Base-by-base conservation (phyloP, 92 coral and sea anemone species). In the Actinostola sp. region DNA sequence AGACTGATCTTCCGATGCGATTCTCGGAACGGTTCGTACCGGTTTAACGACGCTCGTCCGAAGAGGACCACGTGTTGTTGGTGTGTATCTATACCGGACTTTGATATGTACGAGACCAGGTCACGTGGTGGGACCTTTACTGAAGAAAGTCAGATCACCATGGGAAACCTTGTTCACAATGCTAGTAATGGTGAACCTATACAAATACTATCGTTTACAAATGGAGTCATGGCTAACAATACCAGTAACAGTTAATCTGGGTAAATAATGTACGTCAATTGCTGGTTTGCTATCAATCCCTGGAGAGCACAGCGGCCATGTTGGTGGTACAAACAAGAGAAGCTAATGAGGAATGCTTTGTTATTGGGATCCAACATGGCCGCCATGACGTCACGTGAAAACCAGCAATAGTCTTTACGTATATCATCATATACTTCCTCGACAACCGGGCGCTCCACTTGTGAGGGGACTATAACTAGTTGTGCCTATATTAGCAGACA, bases 21-120 rank as follows among this genome's bases (percentile, higher is more conserved):
- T 44, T 38, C 78, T 67, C 74, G 96, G 43, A 90, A 85, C 48
- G 91, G 96, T 13, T 82, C 77, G 34, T 90, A 90, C 67, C 79
- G 58, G 44, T 56, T 90, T 23, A 78, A 75, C 43, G 71, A 73
- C 20, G 59, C 65, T 0, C 36, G 42, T 4, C 78, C 60, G 30
- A 80, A 53, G 46, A 12, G 48, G 17, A 71, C 75, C 23, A 26
- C 45, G 17, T 81, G 80, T 28, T 74, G 84, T 16, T 71, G 86
- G 48, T 86, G 90, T 34, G 80, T 77, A 42, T 63, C 73, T 1
- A 82, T 80, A n/a, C 84, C 77, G 33, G 80, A 79, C 45, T 57
- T 77, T 29, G 87, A 86, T 20, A 57, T 32, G 55, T 82, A 56
- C 27, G 89, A 85, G 26, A 32, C 72, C 21, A 63, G 92, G 49